Base-by-base conservation (phyloP, 1,140 invertebrate genomes). In the Sesamia nonagrioides region DNA sequence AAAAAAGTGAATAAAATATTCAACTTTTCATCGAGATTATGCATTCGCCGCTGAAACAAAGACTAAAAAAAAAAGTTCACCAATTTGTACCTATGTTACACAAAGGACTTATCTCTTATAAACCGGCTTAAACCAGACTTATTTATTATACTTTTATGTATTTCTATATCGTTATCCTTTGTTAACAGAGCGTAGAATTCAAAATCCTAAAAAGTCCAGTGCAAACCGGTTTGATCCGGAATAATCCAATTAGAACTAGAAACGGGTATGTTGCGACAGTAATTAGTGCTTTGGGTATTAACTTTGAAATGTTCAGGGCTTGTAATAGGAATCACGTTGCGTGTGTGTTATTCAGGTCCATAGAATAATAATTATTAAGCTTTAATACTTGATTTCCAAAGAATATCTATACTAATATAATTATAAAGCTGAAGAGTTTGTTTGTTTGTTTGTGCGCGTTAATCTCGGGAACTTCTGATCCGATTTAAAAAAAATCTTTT, bases 221-320 rank as follows among this genome's bases (percentile, higher is more conserved):
- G 7, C 6, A 71, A 61, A 42, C 52, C 54, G 40, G 61, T 37
- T 78, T 52, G 71, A 78, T 80, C 76, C 48, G 42, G 54, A 37
- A 40, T 80, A 78, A 78, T 78, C 76, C 78, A 80, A 80, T 83
- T 80, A 83, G 63, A 21, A 52, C 45, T 35, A 48, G 42, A 69
- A 69, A 69, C 21, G 68, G 45, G 9, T 11, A 37, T 66, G 61
- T 66, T 66, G 37, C 61, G 40, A 45, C 61, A 21, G 40, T 66
- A 42, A 40, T 66, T 66, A 66, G 60, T 40, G 60, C 15, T 66
- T 66, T 45, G 17, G 18, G 18, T 27, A 13, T 66, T 66, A 18
- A 18, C n/a, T 66, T 45, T 45, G 40, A 42, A 9, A 21, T 58
- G 54, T 5, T 33, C 21, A 1, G 27, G 1, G 3, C 3, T 58